Percentiles rank a stretch among this genome's conserved stretches.
These are phyloP conservation scores for Drosophila rufa DNA, from an alignment of 1,140 invertebrate genomes.

Conservation along the genomic window DNA sequence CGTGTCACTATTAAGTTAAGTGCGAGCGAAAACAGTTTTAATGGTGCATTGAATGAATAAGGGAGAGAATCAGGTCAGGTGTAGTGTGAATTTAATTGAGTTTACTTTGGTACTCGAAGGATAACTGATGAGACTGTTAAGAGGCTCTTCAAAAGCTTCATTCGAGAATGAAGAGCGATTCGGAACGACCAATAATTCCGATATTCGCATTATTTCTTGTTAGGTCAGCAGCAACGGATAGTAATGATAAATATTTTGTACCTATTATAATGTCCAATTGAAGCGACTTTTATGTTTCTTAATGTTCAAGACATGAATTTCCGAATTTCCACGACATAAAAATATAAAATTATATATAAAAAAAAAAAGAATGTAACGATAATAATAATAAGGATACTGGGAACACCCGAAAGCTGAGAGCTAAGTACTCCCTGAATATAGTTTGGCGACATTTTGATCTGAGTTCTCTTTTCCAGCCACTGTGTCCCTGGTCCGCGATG, in stretches of 20 bases:
- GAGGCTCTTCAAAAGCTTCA: too few relatives aligned
- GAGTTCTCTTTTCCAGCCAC: not conserved
- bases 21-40: slow-evolving; percentile 5
- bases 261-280: too few relatives aligned
- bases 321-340: not conserved
- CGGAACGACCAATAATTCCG: too few relatives aligned
- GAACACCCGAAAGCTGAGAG: too few relatives aligned
- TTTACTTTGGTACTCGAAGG: not conserved
- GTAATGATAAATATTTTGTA: not conserved
- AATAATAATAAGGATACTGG: not conserved
- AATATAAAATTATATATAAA: too few relatives aligned
- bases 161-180: not conserved
- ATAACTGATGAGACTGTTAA: not conserved
- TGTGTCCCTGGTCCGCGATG: not conserved
- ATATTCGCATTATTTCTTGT: too few relatives aligned
- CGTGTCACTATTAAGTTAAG: slow-evolving; percentile 24
- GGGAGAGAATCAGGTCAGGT: not conserved
- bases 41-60: not conserved
- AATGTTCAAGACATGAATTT: too few relatives aligned
- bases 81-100: not conserved
- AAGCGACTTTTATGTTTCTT: too few relatives aligned
- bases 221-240: too few relatives aligned
- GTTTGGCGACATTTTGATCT: not conserved
- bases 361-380: too few relatives aligned
- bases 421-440: not conserved